Conservation (phyloP, 2,888 invertebrate species). For the Drosophila borealis region DNA sequence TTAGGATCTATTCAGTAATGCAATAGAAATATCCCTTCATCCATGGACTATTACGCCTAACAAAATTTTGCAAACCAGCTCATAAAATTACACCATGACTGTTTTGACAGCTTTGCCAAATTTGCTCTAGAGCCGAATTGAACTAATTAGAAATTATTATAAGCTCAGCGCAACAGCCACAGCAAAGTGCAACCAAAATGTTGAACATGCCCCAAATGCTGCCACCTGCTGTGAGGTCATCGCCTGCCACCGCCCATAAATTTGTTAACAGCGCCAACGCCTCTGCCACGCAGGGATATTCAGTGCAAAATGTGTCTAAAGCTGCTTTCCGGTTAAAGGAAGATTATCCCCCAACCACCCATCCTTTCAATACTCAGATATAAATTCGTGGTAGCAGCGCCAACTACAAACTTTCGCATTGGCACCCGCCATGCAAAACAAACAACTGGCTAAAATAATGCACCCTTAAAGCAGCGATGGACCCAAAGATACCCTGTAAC, state of each 20-base stretch:
- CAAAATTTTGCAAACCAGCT: slow-evolving; percentile 3
- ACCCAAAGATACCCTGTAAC: slow-evolving; percentile 21
- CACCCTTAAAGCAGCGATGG: slow-evolving; percentile 49
- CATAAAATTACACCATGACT: slow-evolving; percentile 13
- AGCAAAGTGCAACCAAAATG: slow-evolving; percentile 54
- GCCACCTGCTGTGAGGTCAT: slow-evolving; percentile 50
- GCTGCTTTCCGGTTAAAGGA: slow-evolving; percentile 68
- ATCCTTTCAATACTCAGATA: slow-evolving; percentile 18
- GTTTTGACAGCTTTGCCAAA: slow-evolving; percentile 13
- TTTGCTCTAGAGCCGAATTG: slow-evolving; percentile 36
- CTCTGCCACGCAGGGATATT: slow-evolving; percentile 51
- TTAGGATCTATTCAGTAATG: neutral
- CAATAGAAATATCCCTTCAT: neutral
- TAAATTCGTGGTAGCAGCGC: slow-evolving; percentile 47
- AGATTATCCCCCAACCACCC: neutral
- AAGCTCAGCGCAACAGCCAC: slow-evolving; percentile 37
- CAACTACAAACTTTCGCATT: slow-evolving; percentile 50
- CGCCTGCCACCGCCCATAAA: slow-evolving; percentile 46
- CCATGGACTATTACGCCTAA: neutral
- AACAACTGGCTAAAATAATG: slow-evolving; percentile 57
- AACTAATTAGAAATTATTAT: slow-evolving; percentile 74
- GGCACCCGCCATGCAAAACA: slow-evolving; percentile 37
- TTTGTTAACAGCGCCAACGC: slow-evolving; percentile 57
- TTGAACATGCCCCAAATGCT: slow-evolving; percentile 48
- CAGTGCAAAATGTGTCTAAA: slow-evolving; percentile 75